Percentiles rank a stretch among this genome's conserved stretches.
Evolutionary conservation across 2,113 vertebrate genomes (phyloP).

Genomic region (Axis porcinus): DNA sequence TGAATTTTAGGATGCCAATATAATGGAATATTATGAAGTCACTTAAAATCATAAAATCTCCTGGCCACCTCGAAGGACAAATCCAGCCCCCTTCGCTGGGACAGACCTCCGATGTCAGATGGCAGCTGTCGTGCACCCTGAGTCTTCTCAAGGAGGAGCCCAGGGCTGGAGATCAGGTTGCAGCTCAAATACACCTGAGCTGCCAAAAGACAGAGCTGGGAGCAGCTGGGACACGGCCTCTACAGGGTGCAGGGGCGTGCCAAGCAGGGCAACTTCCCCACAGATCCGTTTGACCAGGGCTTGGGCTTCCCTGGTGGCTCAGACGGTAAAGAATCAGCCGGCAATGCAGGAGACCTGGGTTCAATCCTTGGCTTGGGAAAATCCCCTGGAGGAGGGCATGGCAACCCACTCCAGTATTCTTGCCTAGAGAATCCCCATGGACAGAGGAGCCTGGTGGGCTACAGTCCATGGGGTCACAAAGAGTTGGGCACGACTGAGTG

Average conservation of each 20-base stretch:
- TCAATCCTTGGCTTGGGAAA: background rate
- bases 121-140: background rate
- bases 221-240: rapidly evolving
- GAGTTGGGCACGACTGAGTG: background rate
- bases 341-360: background rate
- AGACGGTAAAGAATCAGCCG: background rate
- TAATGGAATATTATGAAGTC: background rate
- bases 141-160: background rate
- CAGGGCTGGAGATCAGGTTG: too few species aligned
- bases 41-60: background rate
- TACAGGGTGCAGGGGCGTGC: background rate
- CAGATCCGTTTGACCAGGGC: background rate
- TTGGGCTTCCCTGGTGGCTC: background rate
- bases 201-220: background rate
- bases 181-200: background rate
- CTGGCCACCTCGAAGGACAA: background rate
- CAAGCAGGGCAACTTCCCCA: background rate
- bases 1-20: background rate
- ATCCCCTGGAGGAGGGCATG: background rate
- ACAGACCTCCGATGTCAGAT: background rate
- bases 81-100: rapidly evolving
- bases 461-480: background rate
- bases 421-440: background rate
- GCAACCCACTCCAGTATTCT: background rate
- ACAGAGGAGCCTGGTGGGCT: background rate